Evolutionary conservation across 2,113 vertebrate species (phyloP), one percentile per base, ranked within the genome.

Genomic region (Catagonus wagneri): DNA sequence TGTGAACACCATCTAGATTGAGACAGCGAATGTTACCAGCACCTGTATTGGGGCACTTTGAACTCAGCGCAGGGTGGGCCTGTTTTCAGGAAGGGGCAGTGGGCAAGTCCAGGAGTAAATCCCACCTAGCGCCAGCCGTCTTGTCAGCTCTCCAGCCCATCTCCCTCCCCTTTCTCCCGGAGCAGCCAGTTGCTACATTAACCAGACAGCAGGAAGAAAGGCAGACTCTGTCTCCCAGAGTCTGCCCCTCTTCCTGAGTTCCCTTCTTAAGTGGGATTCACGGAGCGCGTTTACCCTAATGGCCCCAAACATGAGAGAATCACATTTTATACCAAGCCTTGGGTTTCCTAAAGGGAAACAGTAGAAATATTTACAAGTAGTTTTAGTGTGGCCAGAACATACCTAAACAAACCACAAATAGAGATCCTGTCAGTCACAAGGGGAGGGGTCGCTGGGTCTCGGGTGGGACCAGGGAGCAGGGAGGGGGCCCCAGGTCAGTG

Each of bases 151-250:
- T 29, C 50, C 1, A 0, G 20, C 17, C 92, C 74, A 52, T 90
- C 83, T 39, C 63, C 93, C 76, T 83, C 93, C 80, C 68, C 44
- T 76, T 36, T 5, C 54, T 78, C 60, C 90, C 80, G 8, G 14
- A 95, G 69, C 96, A 96, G 96, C 86, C 90, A 60, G 81, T 75
- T 44, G 83, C 93, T 86, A 83, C 78, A 86, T 86, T 93, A 88
- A 95, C 89, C 95, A 97, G 96, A 93, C 87, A 78, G 95, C 95
- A 89, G 96, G 97, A 95, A 97, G 94, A 89, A 94, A 96, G 94
- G 95, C 96, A 96, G 97, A 96, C 96, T 39, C 84, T 84, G 87
- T 85, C 95, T 95, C 36, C 84, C 65, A 63, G 85, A 95, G 95
- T 97, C 95, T 96, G 89, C 61, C 27, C 60, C 88, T 96, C 96